Evolutionary conservation across 2,797 vertebrate species (phyloP), one percentile per base, ranked within the genome.

Genomic region (Heteromormyrus szaboi): DNA sequence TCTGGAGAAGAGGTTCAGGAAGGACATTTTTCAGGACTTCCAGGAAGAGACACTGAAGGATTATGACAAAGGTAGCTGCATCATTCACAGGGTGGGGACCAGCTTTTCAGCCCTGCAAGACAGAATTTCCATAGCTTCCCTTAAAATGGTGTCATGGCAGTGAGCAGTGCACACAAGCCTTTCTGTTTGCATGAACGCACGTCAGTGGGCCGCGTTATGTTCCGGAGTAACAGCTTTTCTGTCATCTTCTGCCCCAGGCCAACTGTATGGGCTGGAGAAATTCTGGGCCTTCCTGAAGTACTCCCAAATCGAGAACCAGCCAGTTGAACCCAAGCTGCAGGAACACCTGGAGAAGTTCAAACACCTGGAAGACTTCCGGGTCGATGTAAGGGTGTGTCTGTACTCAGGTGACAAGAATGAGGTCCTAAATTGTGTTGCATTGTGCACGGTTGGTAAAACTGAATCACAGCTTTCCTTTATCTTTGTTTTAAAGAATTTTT

Each of bases 251-350:
- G 90, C 89, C 89, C 46, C 93, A 99, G 98, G 98, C 93, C 98
- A 99, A 90, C 95, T 99, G 1, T 99, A 99, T 2, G 98, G 98
- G 89, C 94, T 99, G 93, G 98, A 99, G 94, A 99, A 99, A 94
- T 99, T 99, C 93, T 99, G 98, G 98, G 98, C 98, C 92, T 99
- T 98, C 90, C 92, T 98, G 90, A 99, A 99, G 89, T 99, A 99
- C 90, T 97, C 98, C 53, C 94, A 95, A 91, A 94, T 96, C 29
- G 97, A 97, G 93, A 97, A 95, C 90, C 95, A 96, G 90, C 92
- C 94, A 59, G 90, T 98, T 12, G 97, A 99, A 88, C 96, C 96
- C 0, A 96, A 97, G 92, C 96, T 99, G 92, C 96, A 97, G 89
- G 95, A 97, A 89, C 97, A 98, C 90, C 97, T 99, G 85, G 95